Percentiles rank a stretch among this genome's conserved stretches.
These are phyloP conservation scores for Cyanoliseus patagonus DNA, from an alignment of 2,113 vertebrate species.

Conservation along the genomic window DNA sequence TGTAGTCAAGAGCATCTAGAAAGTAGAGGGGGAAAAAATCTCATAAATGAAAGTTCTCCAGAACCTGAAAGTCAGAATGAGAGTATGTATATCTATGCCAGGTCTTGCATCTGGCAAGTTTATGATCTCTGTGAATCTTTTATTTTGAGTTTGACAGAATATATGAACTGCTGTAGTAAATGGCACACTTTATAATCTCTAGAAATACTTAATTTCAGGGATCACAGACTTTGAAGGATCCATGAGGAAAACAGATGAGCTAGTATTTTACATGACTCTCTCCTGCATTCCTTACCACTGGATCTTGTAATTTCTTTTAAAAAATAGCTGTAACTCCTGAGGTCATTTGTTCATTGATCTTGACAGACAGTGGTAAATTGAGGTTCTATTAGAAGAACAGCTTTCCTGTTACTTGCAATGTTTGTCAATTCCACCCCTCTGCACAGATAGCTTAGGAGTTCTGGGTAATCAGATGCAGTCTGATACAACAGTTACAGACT, in stretches of 20 bases:
- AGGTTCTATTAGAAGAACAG: not conserved
- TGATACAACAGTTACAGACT: not conserved
- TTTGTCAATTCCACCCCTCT: not conserved
- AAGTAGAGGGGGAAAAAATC: not conserved
- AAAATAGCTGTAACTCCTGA: not conserved
- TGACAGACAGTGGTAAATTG: not conserved
- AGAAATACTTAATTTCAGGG: slow-evolving; percentile 14
- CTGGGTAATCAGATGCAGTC: not conserved
- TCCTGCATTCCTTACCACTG: not conserved
- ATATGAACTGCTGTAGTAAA: not conserved
- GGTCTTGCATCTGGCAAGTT: not conserved
- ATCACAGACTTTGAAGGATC: not conserved
- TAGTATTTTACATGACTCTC: not conserved
- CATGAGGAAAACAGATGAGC: not conserved
- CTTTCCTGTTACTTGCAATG: not conserved
- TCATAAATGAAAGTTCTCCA: not conserved
- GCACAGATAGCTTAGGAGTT: not conserved
- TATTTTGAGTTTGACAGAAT: not conserved
- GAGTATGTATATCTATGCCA: not conserved
- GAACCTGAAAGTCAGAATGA: not conserved
- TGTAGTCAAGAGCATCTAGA: not conserved
- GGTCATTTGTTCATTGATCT: not conserved
- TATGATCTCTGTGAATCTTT: not conserved
- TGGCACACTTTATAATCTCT: not conserved
- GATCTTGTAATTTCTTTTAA: not conserved